Base-by-base conservation (phyloP, 1,140 invertebrate species). In the Bombus waltoni region DNA sequence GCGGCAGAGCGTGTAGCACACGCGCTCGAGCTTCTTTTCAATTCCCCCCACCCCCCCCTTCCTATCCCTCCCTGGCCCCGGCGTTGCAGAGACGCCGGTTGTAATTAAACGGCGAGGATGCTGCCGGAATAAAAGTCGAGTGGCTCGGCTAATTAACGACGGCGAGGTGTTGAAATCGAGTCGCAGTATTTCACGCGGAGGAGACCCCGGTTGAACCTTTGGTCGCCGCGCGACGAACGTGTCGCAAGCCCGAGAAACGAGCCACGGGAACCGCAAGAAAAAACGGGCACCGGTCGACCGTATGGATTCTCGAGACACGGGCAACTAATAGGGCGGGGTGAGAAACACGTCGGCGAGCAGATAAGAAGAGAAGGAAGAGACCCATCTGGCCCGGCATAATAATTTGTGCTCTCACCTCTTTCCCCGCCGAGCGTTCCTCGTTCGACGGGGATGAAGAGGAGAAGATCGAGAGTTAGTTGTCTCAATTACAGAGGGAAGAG, bases 141-240 rank as follows among this genome's bases (percentile, higher is more conserved):
- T 89, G 89, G 84, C 82, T 80, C 79, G 82, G 88, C 93, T 94
- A 94, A 94, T 94, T 94, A 94, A 94, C 92, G 93, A 94, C 87
- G 87, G 35, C 86, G 53, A 93, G 91, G 91, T 93, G 93, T 94
- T 92, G 92, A 94, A 94, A 93, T 93, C 92, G 89, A 94, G 91
- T 94, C 87, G 92, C 91, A 92, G 91, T 94, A 94, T 93, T 94
- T 94, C 91, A 94, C 92, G 87, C 38, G 65, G 22, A 53, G 66
- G 8, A 66, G 68, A 28, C 40, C 40, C 68, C 68, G 59, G 85
- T 81, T 91, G 83, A 83, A 83, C 66, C 72, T 71, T 68, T n/a
- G 35, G 38, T 40, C 35, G 80, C 74, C 82, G 74, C 65, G 62
- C 65, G 75, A 71, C 77, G 57, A 83, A 82, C 86, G 89, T 90